Percentiles rank a stretch among this genome's conserved stretches.
Conservation (phyloP, 2,888 invertebrate species). For the Hirtodrosophila alboralis region DNA sequence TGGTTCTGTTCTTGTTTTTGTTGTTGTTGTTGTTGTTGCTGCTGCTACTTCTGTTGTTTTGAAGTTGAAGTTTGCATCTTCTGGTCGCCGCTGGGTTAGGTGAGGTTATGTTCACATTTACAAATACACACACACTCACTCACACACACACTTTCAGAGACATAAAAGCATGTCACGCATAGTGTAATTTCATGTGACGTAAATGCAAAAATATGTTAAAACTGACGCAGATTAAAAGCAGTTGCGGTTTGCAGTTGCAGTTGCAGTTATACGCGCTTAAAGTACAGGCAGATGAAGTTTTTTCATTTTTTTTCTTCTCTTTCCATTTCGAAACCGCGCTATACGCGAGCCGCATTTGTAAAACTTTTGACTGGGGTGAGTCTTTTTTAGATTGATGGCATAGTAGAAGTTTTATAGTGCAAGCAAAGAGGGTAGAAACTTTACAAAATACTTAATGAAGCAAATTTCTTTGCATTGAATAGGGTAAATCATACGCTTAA, state of each 20-base stretch:
- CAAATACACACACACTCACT: slow-evolving; percentile 20
- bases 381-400: slow-evolving; percentile 13
- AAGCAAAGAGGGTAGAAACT: slow-evolving; percentile 8
- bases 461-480: slow-evolving; percentile 11
- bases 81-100: slow-evolving; percentile 53
- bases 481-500: not conserved
- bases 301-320: not conserved
- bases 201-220: slow-evolving; percentile 77
- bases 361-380: slow-evolving; percentile 13
- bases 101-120: slow-evolving; percentile 60
- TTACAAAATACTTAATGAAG: slow-evolving; percentile 8
- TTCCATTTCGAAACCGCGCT: slow-evolving; percentile 8
- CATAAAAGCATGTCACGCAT: slow-evolving; percentile 74
- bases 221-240: slow-evolving; percentile 58
- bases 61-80: slow-evolving; percentile 73
- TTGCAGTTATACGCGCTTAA: slow-evolving; percentile 33
- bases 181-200: slow-evolving; percentile 73
- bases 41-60: slow-evolving; percentile 45
- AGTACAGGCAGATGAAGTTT: slow-evolving; percentile 26
- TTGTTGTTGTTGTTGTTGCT: slow-evolving; percentile 18
- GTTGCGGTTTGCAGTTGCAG: slow-evolving; percentile 13
- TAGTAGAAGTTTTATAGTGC: not conserved
- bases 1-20: slow-evolving; percentile 24
- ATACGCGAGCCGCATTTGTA: slow-evolving; percentile 8
- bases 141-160: slow-evolving; percentile 26